Base-by-base conservation (phyloP, 2,888 invertebrate genomes). In the Cordilura impudica region DNA sequence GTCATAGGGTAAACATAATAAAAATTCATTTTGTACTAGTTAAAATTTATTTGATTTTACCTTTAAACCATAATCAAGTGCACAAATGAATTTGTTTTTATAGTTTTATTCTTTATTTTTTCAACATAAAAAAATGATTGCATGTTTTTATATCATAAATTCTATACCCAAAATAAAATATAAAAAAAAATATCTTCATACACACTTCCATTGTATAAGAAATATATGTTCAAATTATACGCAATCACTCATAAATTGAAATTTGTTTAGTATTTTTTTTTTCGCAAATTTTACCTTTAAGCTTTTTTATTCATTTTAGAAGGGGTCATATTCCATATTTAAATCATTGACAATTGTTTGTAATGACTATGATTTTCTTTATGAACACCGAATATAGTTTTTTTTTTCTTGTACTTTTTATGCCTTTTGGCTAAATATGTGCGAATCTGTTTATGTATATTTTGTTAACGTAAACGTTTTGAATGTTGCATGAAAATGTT, bases 321-420 rank as follows among this genome's bases (percentile, higher is more conserved):
- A 47, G 66, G 70, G 54, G 39, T 65, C 74, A 49, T 49, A 54
- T 71, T 61, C 47, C 49, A 35, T 56, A 67, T 66, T 61, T 49
- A 71, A 75, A 58, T 45, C 74, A 75, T 75, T 79, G 79, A 79
- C 79, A 79, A 71, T 79, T 75, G 54, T 71, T 67, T 49, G 43
- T 63, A 75, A 71, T 56, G 51, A 71, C 66, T 66, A 18, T 79
- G 71, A 75, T 79, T 74, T 79, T 43, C 45, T 66, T 61, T 63
- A n/a, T 23, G 8, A 63, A 77, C 35, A 67, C n/a, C 21, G 6
- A 35, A 47, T 14, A 54, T 63, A 16, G 53, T 61, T 66, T 45
- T 54, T 18, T 65, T 65, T 45, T 23, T 21, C n/a, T 19, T 47
- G 23, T 63, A 19, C 35, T 35, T 18, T 35, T 16, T 45, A 47